phyloP scores from a whole-genome alignment of 2,888 invertebrate species.

The Mesoligia furuncula region DNA sequence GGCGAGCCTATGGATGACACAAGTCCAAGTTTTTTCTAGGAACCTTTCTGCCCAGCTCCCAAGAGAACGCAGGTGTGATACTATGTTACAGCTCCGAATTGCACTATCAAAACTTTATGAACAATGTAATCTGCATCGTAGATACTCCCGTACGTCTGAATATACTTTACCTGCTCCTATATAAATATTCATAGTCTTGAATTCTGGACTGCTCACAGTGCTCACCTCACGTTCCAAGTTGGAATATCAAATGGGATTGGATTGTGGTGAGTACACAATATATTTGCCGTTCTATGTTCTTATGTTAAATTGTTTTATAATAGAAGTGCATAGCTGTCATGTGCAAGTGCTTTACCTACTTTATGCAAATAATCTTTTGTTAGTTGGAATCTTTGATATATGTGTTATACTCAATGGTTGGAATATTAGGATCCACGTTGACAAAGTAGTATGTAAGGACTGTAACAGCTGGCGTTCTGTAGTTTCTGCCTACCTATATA shows the following conservation, averaged over 20 bases:
- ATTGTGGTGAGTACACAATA: constrained; percentile 59
- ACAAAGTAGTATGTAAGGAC: not conserved
- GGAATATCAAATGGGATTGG: constrained; percentile 66
- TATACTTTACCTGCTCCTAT: constrained; percentile 46
- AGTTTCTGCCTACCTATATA: not conserved
- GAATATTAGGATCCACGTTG: not conserved
- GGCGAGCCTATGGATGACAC: not conserved
- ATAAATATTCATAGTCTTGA: constrained; percentile 66
- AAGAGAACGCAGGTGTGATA: constrained; percentile 15
- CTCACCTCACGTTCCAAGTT: constrained; percentile 59
- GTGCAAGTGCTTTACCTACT: not conserved
- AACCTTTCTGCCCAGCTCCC: not conserved
- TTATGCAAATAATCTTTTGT: not conserved
- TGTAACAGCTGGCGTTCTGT: not conserved
- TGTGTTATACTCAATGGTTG: too few relatives aligned
- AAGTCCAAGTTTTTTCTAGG: not conserved
- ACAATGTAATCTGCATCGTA: constrained; percentile 56
- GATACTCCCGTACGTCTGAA: constrained; percentile 42
- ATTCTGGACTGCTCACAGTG: constrained; percentile 63
- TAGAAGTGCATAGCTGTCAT: constrained; percentile 6
- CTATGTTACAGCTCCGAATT: constrained; percentile 37
- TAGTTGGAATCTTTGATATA: too few relatives aligned
- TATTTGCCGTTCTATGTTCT: constrained; percentile 52
- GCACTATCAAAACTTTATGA: constrained; percentile 61
- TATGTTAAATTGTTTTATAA: constrained; percentile 39